Evolutionary conservation across 1,140 invertebrate species (phyloP).

Genomic region (Orius insidiosus): DNA sequence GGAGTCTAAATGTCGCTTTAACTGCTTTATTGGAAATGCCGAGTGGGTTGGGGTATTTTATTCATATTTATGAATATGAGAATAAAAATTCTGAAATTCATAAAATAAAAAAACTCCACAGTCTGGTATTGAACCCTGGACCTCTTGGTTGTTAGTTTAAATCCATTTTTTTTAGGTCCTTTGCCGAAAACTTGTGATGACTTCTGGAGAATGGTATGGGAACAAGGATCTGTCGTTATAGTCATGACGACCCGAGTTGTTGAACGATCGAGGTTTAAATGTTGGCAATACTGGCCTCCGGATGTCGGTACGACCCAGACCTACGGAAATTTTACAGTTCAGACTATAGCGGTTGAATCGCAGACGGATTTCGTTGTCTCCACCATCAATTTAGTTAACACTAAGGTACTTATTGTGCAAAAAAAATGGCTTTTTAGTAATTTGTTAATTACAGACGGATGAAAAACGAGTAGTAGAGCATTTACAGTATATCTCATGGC

Average conservation of each 20-base stretch:
- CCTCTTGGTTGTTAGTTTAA: no score
- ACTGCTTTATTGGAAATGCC: no score
- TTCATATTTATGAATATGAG: no score
- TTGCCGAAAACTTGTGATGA: constrained; percentile 76
- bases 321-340: constrained; percentile 63
- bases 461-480: constrained; percentile 61
- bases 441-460: constrained; percentile 32
- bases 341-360: constrained; percentile 55
- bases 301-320: constrained; percentile 36
- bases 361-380: constrained; percentile 73
- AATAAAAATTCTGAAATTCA: no score
- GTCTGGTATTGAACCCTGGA: no score
- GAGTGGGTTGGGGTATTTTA: no score
- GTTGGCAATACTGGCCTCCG: constrained; percentile 94
- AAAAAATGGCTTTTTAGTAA: no score
- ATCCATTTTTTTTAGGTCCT: constrained; percentile 39
- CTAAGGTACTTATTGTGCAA: no score
- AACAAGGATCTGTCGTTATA: constrained; percentile 75
- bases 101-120: no score
- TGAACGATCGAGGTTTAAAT: constrained; percentile 86
- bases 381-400: constrained; percentile 64
- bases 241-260: constrained; percentile 93
- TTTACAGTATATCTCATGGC: constrained; percentile 93
- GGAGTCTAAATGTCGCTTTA: no score
- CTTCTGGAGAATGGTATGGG: constrained; percentile 96